phyloP scores from a whole-genome alignment of 2,113 vertebrate species.

The Pomatostomus ruficeps region DNA sequence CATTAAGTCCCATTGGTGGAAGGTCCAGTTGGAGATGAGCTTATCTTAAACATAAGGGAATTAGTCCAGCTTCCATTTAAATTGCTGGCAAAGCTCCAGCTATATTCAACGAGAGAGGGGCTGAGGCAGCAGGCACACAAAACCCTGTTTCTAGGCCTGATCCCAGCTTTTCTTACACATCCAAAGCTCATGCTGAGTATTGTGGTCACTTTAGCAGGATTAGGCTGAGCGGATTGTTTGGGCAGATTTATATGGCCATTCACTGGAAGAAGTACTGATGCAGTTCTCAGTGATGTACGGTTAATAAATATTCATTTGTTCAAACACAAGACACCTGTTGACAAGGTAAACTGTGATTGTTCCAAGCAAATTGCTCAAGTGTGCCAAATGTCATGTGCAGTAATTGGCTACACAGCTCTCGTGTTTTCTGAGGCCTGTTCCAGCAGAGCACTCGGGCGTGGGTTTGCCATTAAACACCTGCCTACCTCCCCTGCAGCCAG shows the following conservation, averaged over 20 bases:
- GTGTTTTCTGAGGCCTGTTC: not conserved
- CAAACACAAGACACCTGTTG: constrained; percentile 20
- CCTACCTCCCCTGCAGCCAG: not conserved
- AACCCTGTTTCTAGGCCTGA: constrained; percentile 19
- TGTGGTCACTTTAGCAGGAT: constrained; percentile 49
- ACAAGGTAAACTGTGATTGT: constrained; percentile 10
- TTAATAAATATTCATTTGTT: not conserved
- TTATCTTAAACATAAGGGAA: constrained; percentile 25
- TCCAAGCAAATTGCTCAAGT: constrained; percentile 3
- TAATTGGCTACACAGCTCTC: not conserved
- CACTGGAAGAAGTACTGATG: not conserved
- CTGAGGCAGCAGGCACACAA: constrained; percentile 36
- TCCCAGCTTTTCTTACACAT: not conserved
- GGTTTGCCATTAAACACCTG: not conserved
- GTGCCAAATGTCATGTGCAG: not conserved
- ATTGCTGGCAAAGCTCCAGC: constrained; percentile 17
- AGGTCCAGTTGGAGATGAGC: not conserved
- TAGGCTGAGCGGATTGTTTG: constrained; percentile 11
- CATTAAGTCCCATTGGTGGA: not conserved
- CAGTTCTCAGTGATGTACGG: not conserved
- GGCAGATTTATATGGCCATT: constrained; percentile 16
- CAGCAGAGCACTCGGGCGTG: not conserved
- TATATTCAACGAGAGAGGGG: not conserved
- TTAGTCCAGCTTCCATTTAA: constrained; percentile 28
- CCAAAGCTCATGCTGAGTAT: constrained; percentile 28